phyloP scores from a whole-genome alignment of 37 sponge, comb jelly and placozoan species.

The Dysidea cf. avara region DNA sequence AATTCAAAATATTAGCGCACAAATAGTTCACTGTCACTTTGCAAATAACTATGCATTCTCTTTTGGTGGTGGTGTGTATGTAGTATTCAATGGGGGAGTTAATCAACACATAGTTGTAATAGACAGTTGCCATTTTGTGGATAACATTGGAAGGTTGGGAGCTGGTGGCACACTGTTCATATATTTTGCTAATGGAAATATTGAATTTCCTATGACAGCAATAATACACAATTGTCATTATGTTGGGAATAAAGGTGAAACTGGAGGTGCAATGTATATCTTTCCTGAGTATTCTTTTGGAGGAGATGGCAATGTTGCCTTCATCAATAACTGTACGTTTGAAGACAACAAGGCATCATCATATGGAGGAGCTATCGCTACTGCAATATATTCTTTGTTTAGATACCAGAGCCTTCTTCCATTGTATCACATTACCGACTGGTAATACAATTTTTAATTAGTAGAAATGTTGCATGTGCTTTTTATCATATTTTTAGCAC shows the following conservation, averaged over 20 bases:
- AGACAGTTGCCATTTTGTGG: too few relatives aligned
- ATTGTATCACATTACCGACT: neutral
- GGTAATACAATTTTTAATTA: neutral
- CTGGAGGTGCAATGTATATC: conserved; percentile 41
- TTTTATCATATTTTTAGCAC: conserved; percentile 7
- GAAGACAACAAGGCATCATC: neutral
- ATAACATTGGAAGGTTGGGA: too few relatives aligned
- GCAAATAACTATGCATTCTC: conserved; percentile 19
- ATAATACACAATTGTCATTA: neutral
- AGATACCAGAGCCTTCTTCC: neutral
- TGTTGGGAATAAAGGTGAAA: neutral
- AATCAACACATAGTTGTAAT: conserved; percentile 2
- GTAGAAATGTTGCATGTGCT: neutral
- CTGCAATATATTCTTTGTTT: conserved; percentile 1
- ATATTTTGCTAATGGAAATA: too few relatives aligned
- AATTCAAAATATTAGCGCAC: neutral
- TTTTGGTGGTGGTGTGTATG: conserved; percentile 41
- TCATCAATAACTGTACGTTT: neutral
- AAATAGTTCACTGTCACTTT: conserved; percentile 3
- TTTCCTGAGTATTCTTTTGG: neutral
- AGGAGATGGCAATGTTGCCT: neutral
- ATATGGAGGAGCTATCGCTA: neutral
- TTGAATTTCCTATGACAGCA: neutral
- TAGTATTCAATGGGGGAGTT: neutral
- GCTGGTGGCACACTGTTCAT: too few relatives aligned